Evolutionary conservation across 1,140 invertebrate genomes (phyloP).

Genomic region (Harlomillsia oculata): DNA sequence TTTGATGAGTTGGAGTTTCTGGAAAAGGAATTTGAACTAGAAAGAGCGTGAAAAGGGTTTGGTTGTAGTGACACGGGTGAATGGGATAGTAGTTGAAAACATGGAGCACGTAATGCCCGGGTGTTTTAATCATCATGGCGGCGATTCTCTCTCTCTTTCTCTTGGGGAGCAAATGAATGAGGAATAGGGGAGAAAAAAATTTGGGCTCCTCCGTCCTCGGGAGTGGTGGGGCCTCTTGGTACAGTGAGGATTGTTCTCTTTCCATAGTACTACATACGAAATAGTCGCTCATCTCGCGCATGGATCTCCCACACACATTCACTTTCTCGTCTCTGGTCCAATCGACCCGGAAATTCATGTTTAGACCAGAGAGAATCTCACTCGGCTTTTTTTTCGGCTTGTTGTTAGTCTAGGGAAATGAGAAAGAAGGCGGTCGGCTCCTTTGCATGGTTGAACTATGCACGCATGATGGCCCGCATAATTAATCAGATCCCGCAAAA

Average conservation of each 20-base stretch:
- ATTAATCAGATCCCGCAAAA: conserved; percentile 30
- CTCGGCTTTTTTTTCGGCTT: conserved; percentile 2
- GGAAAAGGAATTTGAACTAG: neutral
- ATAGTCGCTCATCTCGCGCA: conserved; percentile 14
- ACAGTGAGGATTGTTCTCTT: conserved; percentile 31
- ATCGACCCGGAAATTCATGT: conserved; percentile 24
- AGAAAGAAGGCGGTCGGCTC: conserved; percentile 4
- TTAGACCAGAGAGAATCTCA: conserved; percentile 3
- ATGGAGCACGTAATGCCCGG: conserved; percentile 6
- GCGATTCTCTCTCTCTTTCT: no score
- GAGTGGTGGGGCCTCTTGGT: conserved; percentile 15
- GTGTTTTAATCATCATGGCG: conserved; percentile 32
- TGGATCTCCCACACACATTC: conserved; percentile 2
- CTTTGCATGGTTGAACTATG: conserved; percentile 28
- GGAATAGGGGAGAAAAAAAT: conserved; percentile 28
- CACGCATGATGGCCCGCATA: conserved; percentile 26
- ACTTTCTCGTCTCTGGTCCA: conserved; percentile 13
- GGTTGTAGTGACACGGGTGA: neutral
- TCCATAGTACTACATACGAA: no score
- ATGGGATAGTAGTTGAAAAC: neutral
- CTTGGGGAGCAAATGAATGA: conserved; percentile 31
- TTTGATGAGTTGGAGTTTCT: neutral
- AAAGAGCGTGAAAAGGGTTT: neutral
- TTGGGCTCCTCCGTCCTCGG: no score
- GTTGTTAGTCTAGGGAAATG: no score